Conservation (phyloP, 2,113 vertebrate genomes). For the Eptesicus fuscus region DNA sequence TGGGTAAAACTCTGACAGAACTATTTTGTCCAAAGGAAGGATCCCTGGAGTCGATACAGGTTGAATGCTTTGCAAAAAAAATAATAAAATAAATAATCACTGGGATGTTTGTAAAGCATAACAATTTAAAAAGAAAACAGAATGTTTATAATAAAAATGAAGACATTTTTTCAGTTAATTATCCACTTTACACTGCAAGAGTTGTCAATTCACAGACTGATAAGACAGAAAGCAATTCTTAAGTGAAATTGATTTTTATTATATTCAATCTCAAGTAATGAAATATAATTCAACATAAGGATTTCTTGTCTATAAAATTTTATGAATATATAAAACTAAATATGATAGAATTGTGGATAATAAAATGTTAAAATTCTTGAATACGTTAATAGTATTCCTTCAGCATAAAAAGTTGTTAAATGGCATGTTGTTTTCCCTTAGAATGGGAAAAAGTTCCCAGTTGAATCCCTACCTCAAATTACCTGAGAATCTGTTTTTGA, state of each 20-base stretch:
- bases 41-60: slow-evolving; percentile 77
- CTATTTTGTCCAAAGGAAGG: slow-evolving; percentile 75
- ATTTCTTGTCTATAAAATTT: slow-evolving; percentile 8
- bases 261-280: background rate
- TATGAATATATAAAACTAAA: slow-evolving; percentile 30
- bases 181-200: background rate
- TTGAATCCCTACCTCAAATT: slow-evolving; percentile 71
- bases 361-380: background rate
- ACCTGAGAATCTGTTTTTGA: slow-evolving; percentile 45
- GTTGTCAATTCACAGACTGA: background rate
- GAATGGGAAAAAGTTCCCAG: background rate
- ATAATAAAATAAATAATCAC: slow-evolving; percentile 42
- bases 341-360: background rate
- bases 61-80: slow-evolving; percentile 73
- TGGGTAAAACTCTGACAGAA: slow-evolving; percentile 52
- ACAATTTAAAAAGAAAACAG: background rate
- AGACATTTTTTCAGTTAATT: slow-evolving; percentile 31
- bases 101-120: slow-evolving; percentile 28
- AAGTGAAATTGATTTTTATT: slow-evolving; percentile 25
- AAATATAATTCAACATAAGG: slow-evolving; percentile 4
- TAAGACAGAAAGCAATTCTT: slow-evolving; percentile 14
- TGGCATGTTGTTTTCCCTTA: background rate
- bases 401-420: background rate
- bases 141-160: slow-evolving; percentile 19
- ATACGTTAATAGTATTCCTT: slow-evolving; percentile 20